phyloP scores from a whole-genome alignment of 2,888 invertebrate species.

The Cremastobaeus sp. region DNA sequence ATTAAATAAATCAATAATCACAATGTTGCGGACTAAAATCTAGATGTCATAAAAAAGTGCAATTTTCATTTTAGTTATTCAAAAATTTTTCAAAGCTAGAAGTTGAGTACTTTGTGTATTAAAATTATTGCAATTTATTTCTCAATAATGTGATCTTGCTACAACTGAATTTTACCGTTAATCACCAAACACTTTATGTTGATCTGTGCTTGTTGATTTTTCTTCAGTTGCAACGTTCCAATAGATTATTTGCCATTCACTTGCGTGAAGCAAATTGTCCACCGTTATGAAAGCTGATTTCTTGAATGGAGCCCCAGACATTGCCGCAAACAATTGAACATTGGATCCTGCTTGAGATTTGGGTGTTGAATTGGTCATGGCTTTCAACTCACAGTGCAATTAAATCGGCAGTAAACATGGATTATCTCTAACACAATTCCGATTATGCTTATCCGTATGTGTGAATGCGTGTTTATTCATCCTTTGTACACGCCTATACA shows the following conservation, averaged over 20 bases:
- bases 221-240: slow-evolving; percentile 6
- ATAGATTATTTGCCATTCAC: slow-evolving; percentile 11
- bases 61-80: no score
- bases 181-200: no score
- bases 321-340: slow-evolving; percentile 52
- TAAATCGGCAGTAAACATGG: slow-evolving; percentile 66
- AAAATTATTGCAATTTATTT: no score
- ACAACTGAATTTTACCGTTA: no score
- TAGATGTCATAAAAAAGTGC: no score
- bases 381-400: slow-evolving; percentile 62
- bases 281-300: slow-evolving; percentile 35
- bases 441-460: slow-evolving; percentile 53
- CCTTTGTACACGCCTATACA: slow-evolving; percentile 26
- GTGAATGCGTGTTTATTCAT: slow-evolving; percentile 29
- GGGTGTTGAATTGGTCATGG: slow-evolving; percentile 54
- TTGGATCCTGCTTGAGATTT: slow-evolving; percentile 54
- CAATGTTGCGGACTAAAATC: no score
- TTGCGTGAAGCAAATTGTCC: slow-evolving; percentile 29
- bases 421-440: slow-evolving; percentile 61
- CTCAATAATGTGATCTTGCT: no score
- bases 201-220: no score
- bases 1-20: no score
- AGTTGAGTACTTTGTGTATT: no score
- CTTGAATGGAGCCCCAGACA: slow-evolving; percentile 45
- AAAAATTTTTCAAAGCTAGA: no score